These are phyloP conservation scores for Cossypha niveicapilla DNA, from an alignment of 2,797 vertebrate genomes.

Conservation along the genomic window DNA sequence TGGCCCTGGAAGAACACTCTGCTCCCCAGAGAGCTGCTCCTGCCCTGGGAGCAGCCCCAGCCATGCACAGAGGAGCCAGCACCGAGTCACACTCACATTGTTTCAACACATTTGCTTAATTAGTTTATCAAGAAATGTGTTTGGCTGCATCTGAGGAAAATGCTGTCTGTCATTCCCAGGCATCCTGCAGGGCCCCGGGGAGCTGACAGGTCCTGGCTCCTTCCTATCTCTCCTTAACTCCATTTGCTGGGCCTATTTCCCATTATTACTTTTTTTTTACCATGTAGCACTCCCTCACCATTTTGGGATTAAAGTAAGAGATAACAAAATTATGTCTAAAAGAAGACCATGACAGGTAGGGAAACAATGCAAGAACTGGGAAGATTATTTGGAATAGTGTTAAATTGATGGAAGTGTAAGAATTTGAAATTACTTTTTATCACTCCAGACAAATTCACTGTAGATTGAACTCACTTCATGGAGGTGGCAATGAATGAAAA, in stretches of 20 bases:
- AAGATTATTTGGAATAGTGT: background rate
- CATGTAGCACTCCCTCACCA: background rate
- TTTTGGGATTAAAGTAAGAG: constrained; percentile 29
- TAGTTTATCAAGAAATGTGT: constrained; percentile 64
- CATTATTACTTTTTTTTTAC: background rate
- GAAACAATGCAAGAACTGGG: background rate
- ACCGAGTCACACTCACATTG: background rate
- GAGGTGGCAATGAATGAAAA: background rate
- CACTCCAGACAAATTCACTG: background rate
- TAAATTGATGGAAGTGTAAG: background rate
- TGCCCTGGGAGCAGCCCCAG: background rate
- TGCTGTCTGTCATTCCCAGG: constrained; percentile 50
- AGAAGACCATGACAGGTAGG: background rate
- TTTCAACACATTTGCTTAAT: constrained; percentile 69
- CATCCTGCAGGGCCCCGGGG: constrained; percentile 4
- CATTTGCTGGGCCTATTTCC: constrained; percentile 43
- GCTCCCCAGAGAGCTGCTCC: background rate
- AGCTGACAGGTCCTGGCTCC: constrained; percentile 54
- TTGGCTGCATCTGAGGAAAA: constrained; percentile 58
- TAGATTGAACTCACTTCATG: background rate
- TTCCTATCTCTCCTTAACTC: constrained; percentile 52
- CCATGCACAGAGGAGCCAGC: background rate
- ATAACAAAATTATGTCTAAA: background rate
- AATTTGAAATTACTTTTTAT: background rate
- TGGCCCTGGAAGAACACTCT: background rate